Conservation (phyloP, 1,140 invertebrate genomes). For the Sarcophaga bullata region DNA sequence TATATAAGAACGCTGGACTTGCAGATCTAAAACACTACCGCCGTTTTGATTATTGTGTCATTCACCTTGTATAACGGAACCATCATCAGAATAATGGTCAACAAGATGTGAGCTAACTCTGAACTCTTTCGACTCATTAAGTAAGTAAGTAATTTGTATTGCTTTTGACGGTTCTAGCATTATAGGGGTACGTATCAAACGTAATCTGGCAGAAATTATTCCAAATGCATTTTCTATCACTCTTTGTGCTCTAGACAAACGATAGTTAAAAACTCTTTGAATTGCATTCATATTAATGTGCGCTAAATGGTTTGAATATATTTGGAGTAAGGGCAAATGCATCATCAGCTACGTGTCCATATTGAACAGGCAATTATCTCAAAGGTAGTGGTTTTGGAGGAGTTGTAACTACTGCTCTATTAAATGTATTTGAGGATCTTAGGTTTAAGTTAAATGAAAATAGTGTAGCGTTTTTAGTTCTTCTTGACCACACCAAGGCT, state of each 20-base stretch:
- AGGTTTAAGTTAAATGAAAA: no score
- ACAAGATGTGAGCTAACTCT: not conserved
- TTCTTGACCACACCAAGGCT: no score
- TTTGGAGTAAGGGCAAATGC: constrained; percentile 58
- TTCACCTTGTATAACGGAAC: not conserved
- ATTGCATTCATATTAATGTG: not conserved
- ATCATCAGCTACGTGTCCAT: constrained; percentile 66
- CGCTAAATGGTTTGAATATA: constrained; percentile 51
- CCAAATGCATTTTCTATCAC: constrained; percentile 64
- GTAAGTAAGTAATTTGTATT: not conserved
- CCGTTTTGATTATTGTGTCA: not conserved
- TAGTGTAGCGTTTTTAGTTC: no score
- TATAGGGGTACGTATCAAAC: constrained; percentile 63
- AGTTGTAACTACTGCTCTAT: no score
- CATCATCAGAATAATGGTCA: not conserved
- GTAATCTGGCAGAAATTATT: constrained; percentile 65
- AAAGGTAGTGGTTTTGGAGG: constrained; percentile 48
- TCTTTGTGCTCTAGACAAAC: not conserved
- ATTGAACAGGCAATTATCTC: constrained; percentile 45
- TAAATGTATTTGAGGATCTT: constrained; percentile 49
- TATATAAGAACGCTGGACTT: not conserved
- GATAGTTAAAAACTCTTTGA: constrained; percentile 8
- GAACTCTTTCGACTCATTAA: not conserved
- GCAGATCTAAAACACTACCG: not conserved
- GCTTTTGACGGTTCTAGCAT: constrained; percentile 26